Evolutionary conservation across 2,113 vertebrate species (phyloP), one percentile per base, ranked within the genome.

Genomic region (Laterallus jamaicensis): DNA sequence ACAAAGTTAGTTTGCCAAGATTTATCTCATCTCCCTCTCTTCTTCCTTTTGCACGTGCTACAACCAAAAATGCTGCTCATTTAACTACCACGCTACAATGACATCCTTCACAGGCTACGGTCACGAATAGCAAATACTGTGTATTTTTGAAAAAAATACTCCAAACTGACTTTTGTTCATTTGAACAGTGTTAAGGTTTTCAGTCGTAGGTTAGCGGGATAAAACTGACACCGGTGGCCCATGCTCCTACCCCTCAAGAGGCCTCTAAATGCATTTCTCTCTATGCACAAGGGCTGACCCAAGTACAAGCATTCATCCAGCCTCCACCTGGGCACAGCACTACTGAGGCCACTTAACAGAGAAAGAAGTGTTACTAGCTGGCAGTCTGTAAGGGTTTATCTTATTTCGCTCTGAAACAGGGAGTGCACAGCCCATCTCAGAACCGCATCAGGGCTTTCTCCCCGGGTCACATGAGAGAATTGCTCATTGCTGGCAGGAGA

Each of bases 101-200:
- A 35, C 10, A 59, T 4, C 47, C 17, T n/a, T 50, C 68, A 62
- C 9, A 47, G 32, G 42, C 15, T 82, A 17, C 7, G 10, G 42
- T 16, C 0, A 0, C 67, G 79, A 87, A 75, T 0, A 75, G 47
- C 0, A 0, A 64, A 79, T 32, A 50, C 26, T 44, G 14, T 3
- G 3, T 15, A 24, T n/a, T 82, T 64, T 66, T 16, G 7, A 1
- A 28, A 39, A 16, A 92, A 94, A 87, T 4, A 56, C 2, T 0
- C 11, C 1, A 8, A 37, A 59, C 1, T 42, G 3, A 26, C 35
- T 82, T 83, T 67, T 70, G 15, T 17, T 62, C 12, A 37, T 44
- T 71, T 70, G 64, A 75, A 11, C 37, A 39, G 28, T 16, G 5
- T 24, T 24, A 44, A 11, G 18, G 39, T 82, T 93, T 77, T 84